Evolutionary conservation across 2,888 invertebrate genomes (phyloP).

Genomic region (Tethea ocularis): DNA sequence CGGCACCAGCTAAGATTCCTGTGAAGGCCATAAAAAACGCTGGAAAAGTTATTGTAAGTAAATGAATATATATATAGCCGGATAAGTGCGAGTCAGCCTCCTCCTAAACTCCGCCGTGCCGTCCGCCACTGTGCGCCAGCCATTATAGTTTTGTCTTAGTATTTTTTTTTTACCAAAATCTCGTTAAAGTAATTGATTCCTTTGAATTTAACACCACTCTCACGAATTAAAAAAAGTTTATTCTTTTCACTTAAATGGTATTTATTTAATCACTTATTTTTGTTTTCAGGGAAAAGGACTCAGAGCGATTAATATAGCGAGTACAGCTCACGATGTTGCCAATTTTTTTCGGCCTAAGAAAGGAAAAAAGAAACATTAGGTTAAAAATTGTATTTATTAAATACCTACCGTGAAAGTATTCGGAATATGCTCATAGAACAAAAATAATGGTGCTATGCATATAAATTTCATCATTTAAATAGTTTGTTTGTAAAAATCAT

Average conservation of each 20-base stretch:
- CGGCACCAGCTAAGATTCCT: conserved; percentile 50
- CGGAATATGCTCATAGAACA: no score
- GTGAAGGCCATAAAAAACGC: conserved; percentile 46
- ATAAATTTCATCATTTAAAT: no score
- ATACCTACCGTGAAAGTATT: no score
- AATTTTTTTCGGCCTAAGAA: conserved; percentile 36
- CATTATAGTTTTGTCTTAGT: no score
- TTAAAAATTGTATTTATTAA: background rate
- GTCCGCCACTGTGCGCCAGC: no score
- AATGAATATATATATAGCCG: background rate
- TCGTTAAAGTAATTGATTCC: no score
- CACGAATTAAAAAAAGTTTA: conserved; percentile 4
- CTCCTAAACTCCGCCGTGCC: no score
- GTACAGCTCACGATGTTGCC: conserved; percentile 55
- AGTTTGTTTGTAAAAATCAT: no score
- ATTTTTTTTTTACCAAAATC: no score
- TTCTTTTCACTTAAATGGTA: conserved; percentile 6
- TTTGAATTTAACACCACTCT: background rate
- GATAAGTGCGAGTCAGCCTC: no score
- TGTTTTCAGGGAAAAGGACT: conserved; percentile 53
- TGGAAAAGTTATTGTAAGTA: conserved; percentile 47
- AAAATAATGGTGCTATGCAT: no score
- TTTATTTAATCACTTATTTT: conserved; percentile 15
- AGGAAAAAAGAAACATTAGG: conserved; percentile 1
- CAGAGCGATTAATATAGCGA: conserved; percentile 52